Conservation (phyloP, 1,140 invertebrate species). For the Camponotus pennsylvanicus region DNA sequence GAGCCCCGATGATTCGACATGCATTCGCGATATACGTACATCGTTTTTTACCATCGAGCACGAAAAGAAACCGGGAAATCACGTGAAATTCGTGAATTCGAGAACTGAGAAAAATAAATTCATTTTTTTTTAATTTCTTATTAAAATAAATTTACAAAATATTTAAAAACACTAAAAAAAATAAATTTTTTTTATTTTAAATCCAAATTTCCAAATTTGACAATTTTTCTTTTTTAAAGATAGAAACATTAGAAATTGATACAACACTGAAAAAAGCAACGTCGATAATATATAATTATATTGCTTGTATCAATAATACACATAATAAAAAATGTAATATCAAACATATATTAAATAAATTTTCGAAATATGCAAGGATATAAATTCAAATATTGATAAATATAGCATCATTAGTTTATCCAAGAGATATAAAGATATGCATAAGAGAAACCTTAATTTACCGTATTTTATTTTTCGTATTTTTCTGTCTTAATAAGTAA, state of each 20-base stretch:
- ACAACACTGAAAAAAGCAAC: neutral
- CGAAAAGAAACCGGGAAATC: constrained; percentile 11
- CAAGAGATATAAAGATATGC: neutral
- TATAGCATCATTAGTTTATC: neutral
- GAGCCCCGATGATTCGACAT: constrained; percentile 38
- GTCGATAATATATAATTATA: neutral
- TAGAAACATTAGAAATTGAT: neutral
- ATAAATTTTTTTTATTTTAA: no score
- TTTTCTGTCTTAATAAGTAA: neutral
- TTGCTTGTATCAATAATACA: neutral
- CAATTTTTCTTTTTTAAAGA: neutral
- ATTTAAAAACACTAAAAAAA: no score
- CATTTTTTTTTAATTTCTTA: neutral
- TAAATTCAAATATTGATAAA: neutral
- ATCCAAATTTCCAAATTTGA: neutral
- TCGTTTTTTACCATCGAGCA: constrained; percentile 20
- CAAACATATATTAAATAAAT: neutral
- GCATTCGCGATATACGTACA: constrained; percentile 17
- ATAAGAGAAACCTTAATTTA: no score
- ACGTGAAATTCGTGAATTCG: neutral
- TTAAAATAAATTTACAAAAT: no score
- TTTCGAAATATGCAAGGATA: neutral
- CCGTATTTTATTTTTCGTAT: neutral
- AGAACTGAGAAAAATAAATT: neutral
- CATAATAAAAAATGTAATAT: neutral